Base-by-base conservation (phyloP, 2,113 vertebrate species). In the Pelecanus crispus region DNA sequence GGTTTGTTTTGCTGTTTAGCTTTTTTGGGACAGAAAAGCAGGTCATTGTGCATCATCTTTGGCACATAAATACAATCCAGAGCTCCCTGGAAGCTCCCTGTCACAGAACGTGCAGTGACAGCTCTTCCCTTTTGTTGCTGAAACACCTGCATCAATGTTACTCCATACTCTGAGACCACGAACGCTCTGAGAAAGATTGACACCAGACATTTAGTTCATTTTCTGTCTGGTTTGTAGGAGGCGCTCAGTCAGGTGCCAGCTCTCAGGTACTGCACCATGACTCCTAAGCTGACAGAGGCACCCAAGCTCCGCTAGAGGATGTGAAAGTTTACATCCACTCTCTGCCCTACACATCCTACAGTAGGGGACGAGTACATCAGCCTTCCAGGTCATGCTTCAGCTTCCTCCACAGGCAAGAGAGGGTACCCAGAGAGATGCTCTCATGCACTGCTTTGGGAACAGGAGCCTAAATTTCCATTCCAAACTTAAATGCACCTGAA, bases 301-400 rank as follows among this genome's bases (percentile, higher is more conserved):
- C 28, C 10, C 7, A 3, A 29, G 25, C 22, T 63, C n/a, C 40
- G 15, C 45, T 13, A 40, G 38, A 44, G 28, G 18, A 78, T 53
- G 31, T 40, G 25, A 17, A 62, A 36, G 34, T 62, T 63, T 29
- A 36, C 2, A 1, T 3, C 10, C 66, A 13, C 7, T 44, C 38
- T 40, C 32, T 80, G 34, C 53, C 29, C 62, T 59, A 71, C 10
- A 40, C 21, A 24, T 47, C 70, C 45, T 47, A 10, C 17, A 29
- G 42, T 1, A 75, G 20, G 16, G 28, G 13, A 34, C 0, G 2
- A 66, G 7, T 7, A 29, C 5, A 2, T 53, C 50, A 52, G 18
- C 59, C 24, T 71, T 73, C 34, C 58, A 61, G 42, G 44, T 58
- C 24, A 13, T 13, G 28, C 50, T 31, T 88, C 75, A 66, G 65